Evolutionary conservation across 1,140 invertebrate genomes (phyloP).

Genomic region (Thaumetopoea pityocampa): DNA sequence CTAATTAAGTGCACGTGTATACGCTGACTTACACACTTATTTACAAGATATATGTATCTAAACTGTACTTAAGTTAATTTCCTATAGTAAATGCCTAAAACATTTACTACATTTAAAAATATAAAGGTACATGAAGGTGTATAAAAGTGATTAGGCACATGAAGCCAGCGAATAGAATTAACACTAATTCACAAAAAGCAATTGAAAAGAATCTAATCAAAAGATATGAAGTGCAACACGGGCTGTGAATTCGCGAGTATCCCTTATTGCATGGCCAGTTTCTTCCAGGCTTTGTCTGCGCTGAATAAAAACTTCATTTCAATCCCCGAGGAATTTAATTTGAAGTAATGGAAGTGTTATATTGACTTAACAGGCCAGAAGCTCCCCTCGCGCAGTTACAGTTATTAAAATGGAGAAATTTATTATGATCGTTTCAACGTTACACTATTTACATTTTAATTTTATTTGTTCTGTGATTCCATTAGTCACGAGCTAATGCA

Average conservation of each 20-base stretch:
- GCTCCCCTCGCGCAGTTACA: conserved; percentile 65
- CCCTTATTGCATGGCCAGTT: conserved; percentile 40
- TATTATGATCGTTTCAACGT: conserved; percentile 72
- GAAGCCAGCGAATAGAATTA: too few relatives aligned
- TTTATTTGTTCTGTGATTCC: conserved; percentile 73
- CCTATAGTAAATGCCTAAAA: too few relatives aligned
- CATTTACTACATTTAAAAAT: too few relatives aligned
- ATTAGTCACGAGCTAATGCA: conserved; percentile 65
- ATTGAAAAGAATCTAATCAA: conserved; percentile 14
- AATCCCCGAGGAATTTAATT: conserved; percentile 74
- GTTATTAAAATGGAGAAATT: conserved; percentile 76
- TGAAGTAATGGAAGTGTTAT: conserved; percentile 75
- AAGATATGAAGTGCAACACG: conserved; percentile 22
- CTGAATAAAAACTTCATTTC: conserved; percentile 73
- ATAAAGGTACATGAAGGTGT: too few relatives aligned
- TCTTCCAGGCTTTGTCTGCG: conserved; percentile 62
- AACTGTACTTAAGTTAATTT: too few relatives aligned
- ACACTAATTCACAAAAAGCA: too few relatives aligned
- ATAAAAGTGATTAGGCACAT: too few relatives aligned
- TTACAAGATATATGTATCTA: too few relatives aligned
- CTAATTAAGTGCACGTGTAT: too few relatives aligned
- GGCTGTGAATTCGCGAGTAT: conserved; percentile 22
- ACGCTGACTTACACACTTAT: too few relatives aligned
- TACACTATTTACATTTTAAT: conserved; percentile 74
- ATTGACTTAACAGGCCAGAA: conserved; percentile 75